Evolutionary conservation across 2,797 vertebrate species (phyloP).

Genomic region (Alauda arvensis): DNA sequence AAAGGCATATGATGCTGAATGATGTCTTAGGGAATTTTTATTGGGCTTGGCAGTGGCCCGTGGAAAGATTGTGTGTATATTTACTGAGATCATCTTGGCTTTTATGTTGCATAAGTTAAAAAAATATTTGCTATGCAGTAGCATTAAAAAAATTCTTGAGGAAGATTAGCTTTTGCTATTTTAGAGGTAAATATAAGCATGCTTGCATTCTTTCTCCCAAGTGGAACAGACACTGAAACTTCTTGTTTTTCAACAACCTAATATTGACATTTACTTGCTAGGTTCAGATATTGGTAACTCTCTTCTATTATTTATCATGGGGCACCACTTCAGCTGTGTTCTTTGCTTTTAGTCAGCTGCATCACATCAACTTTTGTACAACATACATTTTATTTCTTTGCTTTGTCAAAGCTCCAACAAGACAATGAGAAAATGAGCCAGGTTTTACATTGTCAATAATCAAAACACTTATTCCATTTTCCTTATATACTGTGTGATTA

Average conservation of each 20-base stretch:
- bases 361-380: neutral
- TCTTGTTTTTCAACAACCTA: neutral
- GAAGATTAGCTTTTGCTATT: neutral
- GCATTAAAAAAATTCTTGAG: neutral
- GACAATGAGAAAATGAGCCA: neutral
- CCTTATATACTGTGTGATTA: neutral
- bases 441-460: neutral
- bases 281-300: neutral
- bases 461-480: neutral
- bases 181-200: neutral
- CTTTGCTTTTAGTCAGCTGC: neutral
- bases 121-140: neutral
- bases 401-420: neutral
- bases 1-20: neutral
- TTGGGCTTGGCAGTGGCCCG: neutral
- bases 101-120: neutral
- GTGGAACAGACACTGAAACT: neutral
- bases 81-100: neutral
- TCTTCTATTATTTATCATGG: neutral
- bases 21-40: neutral
- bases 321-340: neutral
- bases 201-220: neutral
- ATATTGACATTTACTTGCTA: neutral
- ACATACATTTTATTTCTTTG: neutral
- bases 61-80: neutral